Conservation (phyloP, 2,113 vertebrate species). For the Heptranchias perlo region DNA sequence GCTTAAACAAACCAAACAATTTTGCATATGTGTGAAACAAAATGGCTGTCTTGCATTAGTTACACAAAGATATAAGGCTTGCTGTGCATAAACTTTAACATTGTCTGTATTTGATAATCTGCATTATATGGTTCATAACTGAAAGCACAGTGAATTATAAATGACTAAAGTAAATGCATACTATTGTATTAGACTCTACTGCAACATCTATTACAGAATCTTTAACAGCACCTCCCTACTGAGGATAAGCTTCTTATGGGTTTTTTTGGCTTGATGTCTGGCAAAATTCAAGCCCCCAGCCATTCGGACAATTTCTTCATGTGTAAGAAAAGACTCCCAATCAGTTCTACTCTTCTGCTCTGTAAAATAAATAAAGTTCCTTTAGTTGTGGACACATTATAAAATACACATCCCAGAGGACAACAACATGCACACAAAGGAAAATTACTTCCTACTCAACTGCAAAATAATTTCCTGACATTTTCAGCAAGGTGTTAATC, state of each 20-base stretch:
- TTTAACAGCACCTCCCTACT: conserved; percentile 21
- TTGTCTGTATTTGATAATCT: conserved; percentile 18
- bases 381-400: not conserved
- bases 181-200: conserved; percentile 31
- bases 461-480: not conserved
- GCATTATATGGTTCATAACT: not conserved
- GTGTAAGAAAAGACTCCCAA: not conserved
- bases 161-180: conserved; percentile 31
- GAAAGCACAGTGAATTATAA: conserved; percentile 33
- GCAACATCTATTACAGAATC: conserved; percentile 37
- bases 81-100: conserved; percentile 31
- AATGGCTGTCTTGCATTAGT: not conserved
- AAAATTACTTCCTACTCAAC: not conserved
- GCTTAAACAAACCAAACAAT: conserved; percentile 11
- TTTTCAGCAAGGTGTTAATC: not conserved
- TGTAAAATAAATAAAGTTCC: conserved; percentile 7
- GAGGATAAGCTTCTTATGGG: not conserved
- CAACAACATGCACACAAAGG: not conserved
- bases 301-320: not conserved
- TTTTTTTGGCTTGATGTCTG: conserved; percentile 12
- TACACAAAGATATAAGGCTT: conserved; percentile 34
- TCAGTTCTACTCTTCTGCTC: conserved; percentile 30
- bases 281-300: conserved; percentile 21
- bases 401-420: not conserved
- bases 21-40: not conserved